phyloP scores from a whole-genome alignment of 2,888 invertebrate species.

The Diarsia dahlii region DNA sequence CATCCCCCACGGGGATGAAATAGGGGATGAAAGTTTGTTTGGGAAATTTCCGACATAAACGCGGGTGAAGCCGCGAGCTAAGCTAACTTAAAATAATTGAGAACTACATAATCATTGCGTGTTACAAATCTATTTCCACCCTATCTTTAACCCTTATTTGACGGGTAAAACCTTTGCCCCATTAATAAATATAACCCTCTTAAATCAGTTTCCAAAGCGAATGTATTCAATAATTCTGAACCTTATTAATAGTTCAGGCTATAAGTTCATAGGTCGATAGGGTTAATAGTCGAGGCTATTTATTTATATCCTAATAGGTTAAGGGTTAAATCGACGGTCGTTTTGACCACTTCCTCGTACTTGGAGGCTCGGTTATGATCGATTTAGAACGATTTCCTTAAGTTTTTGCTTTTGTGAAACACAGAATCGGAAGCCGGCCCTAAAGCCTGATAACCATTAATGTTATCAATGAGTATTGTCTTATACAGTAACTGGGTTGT shows the following conservation, averaged over 20 bases:
- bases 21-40: too few species aligned
- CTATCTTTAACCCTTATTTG: neutral
- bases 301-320: constrained; percentile 38
- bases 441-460: neutral
- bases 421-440: neutral
- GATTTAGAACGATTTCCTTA: neutral
- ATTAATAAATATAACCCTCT: constrained; percentile 40
- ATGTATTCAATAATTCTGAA: constrained; percentile 57
- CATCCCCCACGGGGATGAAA: too few species aligned
- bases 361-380: neutral
- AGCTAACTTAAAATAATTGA: too few species aligned
- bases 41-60: too few species aligned
- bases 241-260: constrained; percentile 55
- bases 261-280: constrained; percentile 27
- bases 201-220: constrained; percentile 45
- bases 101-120: neutral
- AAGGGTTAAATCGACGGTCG: constrained; percentile 4
- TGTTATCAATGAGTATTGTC: neutral
- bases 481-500: neutral
- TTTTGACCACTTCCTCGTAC: constrained; percentile 10
- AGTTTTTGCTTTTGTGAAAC: neutral
- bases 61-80: too few species aligned
- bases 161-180: neutral
- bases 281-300: constrained; percentile 29
- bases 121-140: constrained; percentile 23